Percentiles rank a stretch among this genome's conserved stretches.
Conservation (phyloP, 2,113 vertebrate species). For the Brienomyrus brachyistius region DNA sequence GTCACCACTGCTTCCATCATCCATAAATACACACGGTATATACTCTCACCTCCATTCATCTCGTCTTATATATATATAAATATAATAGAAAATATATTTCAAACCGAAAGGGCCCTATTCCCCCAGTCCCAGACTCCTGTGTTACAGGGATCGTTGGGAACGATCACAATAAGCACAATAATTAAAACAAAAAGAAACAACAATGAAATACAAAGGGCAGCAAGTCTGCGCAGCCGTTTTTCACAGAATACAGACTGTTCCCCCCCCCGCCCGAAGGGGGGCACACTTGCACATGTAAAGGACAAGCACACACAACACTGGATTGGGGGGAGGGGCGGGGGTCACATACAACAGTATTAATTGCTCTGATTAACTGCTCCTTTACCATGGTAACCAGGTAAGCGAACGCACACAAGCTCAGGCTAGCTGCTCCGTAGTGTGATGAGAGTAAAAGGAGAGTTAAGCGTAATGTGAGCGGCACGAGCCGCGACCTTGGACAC, state of each 20-base stretch:
- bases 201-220: constrained; percentile 11
- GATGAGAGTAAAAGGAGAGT: background rate
- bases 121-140: background rate
- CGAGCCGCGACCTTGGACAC: constrained; percentile 37
- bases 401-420: background rate
- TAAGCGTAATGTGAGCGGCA: constrained; percentile 21
- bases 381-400: background rate
- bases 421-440: background rate
- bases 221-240: background rate
- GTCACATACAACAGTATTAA: constrained; percentile 10
- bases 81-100: constrained; percentile 11
- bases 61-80: background rate
- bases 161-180: constrained; percentile 17
- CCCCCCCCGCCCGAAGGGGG: constrained; percentile 23
- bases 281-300: constrained; percentile 34
- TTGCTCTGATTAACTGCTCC: background rate
- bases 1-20: background rate
- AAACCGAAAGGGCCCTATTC: background rate
- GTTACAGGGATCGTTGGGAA: constrained; percentile 23
- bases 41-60: background rate
- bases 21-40: background rate
- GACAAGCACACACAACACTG: constrained; percentile 20
- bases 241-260: constrained; percentile 20
- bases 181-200: background rate
- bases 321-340: background rate